Conservation (phyloP, 2,888 invertebrate species). For the Zhuqinia jingwanae region DNA sequence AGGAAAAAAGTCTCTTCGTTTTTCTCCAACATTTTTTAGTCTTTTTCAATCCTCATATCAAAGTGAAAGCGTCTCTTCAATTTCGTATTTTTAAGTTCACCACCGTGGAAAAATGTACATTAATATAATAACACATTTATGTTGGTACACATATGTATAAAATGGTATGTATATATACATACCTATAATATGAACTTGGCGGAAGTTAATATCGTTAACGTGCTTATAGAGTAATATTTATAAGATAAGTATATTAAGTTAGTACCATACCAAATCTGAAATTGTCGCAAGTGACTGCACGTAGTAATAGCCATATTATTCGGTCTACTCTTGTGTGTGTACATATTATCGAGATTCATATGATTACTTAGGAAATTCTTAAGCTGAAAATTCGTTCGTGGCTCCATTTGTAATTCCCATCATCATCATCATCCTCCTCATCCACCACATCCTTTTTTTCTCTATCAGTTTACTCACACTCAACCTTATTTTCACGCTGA, state of each 20-base stretch:
- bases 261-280: not conserved
- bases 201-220: no score
- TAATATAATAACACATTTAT: not conserved
- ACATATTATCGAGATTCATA: not conserved
- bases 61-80: not conserved
- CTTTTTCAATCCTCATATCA: constrained; percentile 6
- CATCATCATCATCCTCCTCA: not conserved
- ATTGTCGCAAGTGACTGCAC: not conserved
- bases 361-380: constrained; percentile 28
- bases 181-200: no score
- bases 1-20: not conserved
- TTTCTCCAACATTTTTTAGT: not conserved
- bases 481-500: constrained; percentile 1
- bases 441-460: not conserved
- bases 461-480: constrained; percentile 5
- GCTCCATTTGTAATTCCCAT: constrained; percentile 14
- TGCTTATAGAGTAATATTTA: no score
- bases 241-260: not conserved
- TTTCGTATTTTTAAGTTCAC: no score
- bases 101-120: no score
- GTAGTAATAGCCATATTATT: not conserved
- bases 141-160: not conserved
- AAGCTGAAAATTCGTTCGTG: not conserved
- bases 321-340: not conserved
- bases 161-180: no score